Evolutionary conservation across 2,888 invertebrate species (phyloP).

Genomic region (Pegoplata infirma): DNA sequence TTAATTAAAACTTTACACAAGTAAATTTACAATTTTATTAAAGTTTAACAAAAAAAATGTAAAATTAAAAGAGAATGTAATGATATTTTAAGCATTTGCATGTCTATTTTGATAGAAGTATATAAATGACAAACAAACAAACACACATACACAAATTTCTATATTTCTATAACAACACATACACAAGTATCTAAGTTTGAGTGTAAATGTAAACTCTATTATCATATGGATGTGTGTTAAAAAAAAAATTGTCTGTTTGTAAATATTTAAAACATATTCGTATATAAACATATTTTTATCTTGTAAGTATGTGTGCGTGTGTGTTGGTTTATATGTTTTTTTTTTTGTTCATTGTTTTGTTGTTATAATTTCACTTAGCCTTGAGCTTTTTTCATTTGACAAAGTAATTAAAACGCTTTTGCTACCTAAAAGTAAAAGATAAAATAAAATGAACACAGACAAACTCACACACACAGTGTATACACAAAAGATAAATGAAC

Average conservation of each 20-base stretch:
- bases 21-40: constrained; percentile 35
- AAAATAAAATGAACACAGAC: constrained; percentile 13
- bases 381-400: constrained; percentile 58
- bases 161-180: too few relatives aligned
- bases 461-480: constrained; percentile 2
- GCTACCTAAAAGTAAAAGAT: constrained; percentile 44
- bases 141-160: not conserved
- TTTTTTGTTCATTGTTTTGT: not conserved
- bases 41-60: constrained; percentile 22
- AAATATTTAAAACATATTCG: too few relatives aligned
- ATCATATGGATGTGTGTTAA: too few relatives aligned
- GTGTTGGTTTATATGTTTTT: not conserved
- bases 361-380: constrained; percentile 41
- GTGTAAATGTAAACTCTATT: not conserved
- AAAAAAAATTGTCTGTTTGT: too few relatives aligned
- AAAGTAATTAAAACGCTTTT: constrained; percentile 60
- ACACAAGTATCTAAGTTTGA: too few relatives aligned
- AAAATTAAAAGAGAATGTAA: too few relatives aligned
- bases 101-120: constrained; percentile 22
- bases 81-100: not conserved
- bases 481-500: constrained; percentile 39
- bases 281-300: too few relatives aligned
- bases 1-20: constrained; percentile 37
- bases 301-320: too few relatives aligned
- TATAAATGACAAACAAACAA: not conserved